These are phyloP conservation scores for Drosophila oshimai DNA, from an alignment of 1,140 invertebrate genomes.

Conservation along the genomic window DNA sequence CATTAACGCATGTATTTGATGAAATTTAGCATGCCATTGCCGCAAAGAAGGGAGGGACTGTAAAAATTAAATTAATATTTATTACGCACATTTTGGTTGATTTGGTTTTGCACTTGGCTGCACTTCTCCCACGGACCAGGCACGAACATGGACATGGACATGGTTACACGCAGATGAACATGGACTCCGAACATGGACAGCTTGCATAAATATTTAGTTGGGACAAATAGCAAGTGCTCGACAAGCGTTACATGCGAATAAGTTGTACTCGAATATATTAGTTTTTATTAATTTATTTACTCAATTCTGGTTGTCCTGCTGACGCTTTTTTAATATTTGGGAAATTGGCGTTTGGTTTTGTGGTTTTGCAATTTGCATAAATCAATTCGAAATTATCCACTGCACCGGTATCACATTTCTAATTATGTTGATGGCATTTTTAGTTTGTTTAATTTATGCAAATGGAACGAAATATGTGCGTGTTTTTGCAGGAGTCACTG, in stretches of 20 bases:
- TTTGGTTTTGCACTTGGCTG: conserved; percentile 73
- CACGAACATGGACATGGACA: not conserved
- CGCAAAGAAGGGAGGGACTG: not conserved
- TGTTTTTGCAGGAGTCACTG: conserved; percentile 27
- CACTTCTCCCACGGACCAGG: conserved; percentile 22
- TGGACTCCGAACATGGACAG: conserved; percentile 4
- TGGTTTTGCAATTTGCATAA: conserved; percentile 73
- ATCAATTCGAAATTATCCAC: conserved; percentile 63
- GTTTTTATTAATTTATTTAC: conserved; percentile 62
- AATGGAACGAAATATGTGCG: conserved; percentile 39
- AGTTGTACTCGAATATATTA: conserved; percentile 38
- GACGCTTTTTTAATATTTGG: conserved; percentile 30
- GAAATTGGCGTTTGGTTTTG: conserved; percentile 66
- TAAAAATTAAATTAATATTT: conserved; percentile 65
- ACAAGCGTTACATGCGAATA: conserved; percentile 59
- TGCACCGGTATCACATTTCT: conserved; percentile 61
- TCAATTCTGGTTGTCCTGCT: conserved; percentile 2
- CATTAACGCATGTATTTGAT: conserved; percentile 9
- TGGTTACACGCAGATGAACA: conserved; percentile 9
- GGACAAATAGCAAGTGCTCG: conserved; percentile 28
- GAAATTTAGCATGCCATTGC: conserved; percentile 6
- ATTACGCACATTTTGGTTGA: conserved; percentile 69
- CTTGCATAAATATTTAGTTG: conserved; percentile 33
- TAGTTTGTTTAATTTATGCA: conserved; percentile 73
- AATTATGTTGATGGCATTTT: conserved; percentile 74